Evolutionary conservation across 2,888 invertebrate species (phyloP), one percentile per base, ranked within the genome.

Genomic region (Limenitis camilla): DNA sequence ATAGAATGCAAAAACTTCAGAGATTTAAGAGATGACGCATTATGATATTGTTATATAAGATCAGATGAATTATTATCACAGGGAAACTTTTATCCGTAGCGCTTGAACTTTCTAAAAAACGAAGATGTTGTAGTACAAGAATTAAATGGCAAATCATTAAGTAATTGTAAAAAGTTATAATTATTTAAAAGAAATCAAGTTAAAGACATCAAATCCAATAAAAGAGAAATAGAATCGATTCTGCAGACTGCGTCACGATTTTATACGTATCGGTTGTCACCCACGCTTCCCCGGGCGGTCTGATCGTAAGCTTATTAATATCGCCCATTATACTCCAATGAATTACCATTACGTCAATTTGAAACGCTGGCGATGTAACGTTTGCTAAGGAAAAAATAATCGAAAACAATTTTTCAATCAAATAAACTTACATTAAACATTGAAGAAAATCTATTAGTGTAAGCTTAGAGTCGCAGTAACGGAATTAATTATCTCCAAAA

Each of bases 301-400:
- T 66, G 61, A 60, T 60, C 56, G 56, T 44, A 52, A 55, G 56
- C 58, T 61, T 62, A 63, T 61, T 61, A 53, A 59, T 63, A 61
- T 62, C 67, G 60, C 58, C 67, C 62, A 72, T 76, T 75, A 69
- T 63, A 70, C 67, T 69, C 68, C 66, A 74, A 73, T 72, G 70
- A 68, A 70, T 67, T 64, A 69, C 74, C 72, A 72, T 74, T 67
- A 72, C 69, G 67, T 72, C 73, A 71, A 72, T 75, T 74, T 67
- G 69, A 60, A 60, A 59, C 36, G 52, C 49, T 56, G 58, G 56
- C 56, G 53, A 49, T 47, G 49, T 59, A 53, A 55, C 47, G 51
- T 58, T 41, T 44, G 53, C 43, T 49, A 49, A 52, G 55, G 43
- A 50, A 31, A 19, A 38, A 19, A 44, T 55, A 55, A 52, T 53